phyloP scores from a whole-genome alignment of 2,797 vertebrate genomes.

The Syngnathus rostellatus region DNA sequence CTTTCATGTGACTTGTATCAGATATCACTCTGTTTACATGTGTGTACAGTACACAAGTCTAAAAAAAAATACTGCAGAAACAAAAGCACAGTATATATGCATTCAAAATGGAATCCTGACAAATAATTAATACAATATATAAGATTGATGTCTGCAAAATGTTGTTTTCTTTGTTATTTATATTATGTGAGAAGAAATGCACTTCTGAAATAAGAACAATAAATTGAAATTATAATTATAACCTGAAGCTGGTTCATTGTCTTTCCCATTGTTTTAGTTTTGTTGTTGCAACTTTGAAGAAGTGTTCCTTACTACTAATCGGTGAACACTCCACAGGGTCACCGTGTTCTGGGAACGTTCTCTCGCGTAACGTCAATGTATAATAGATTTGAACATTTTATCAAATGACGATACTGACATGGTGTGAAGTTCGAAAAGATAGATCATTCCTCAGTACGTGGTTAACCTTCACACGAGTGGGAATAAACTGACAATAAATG shows the following conservation, averaged over 20 bases:
- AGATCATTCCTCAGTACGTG: not conserved
- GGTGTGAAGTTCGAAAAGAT: not conserved
- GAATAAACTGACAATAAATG: not conserved
- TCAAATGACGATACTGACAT: not conserved
- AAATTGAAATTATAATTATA: not conserved
- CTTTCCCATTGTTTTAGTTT: not conserved
- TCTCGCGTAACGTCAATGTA: not conserved
- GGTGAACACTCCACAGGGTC: not conserved
- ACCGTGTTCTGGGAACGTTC: not conserved
- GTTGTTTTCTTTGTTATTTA: too few species aligned
- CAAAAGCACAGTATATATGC: not conserved
- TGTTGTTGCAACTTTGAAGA: not conserved
- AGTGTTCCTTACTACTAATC: slow-evolving; percentile 4
- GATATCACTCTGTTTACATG: not conserved
- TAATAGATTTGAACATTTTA: not conserved
- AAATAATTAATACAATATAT: not conserved
- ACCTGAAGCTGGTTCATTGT: not conserved
- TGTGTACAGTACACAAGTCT: not conserved
- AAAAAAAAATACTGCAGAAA: not conserved
- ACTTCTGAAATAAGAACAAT: not conserved
- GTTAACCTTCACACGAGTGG: not conserved
- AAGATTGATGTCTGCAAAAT: not conserved
- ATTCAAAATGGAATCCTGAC: not conserved
- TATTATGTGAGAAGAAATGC: too few species aligned
- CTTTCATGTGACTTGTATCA: not conserved